phyloP scores from a whole-genome alignment of 2,113 vertebrate species.

The Callocephalon fimbriatum region DNA sequence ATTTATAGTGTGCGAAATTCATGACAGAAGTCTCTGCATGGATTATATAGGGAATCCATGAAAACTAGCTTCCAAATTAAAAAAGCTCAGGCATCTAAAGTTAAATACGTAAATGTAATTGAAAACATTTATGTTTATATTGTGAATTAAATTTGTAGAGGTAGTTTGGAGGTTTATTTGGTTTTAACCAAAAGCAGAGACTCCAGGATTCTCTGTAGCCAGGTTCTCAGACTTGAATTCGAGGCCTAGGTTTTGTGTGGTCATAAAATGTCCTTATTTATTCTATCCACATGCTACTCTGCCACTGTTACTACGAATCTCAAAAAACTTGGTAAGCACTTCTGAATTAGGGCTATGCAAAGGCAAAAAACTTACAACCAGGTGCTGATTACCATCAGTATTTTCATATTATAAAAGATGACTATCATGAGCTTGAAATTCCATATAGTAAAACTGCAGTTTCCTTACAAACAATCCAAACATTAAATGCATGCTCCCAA shows the following conservation, averaged over 20 bases:
- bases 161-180: neutral
- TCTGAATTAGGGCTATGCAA: neutral
- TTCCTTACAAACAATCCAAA: constrained; percentile 26
- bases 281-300: neutral
- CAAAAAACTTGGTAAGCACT: neutral
- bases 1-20: neutral
- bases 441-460: neutral
- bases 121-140: neutral
- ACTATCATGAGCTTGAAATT: constrained; percentile 14
- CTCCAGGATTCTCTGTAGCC: neutral
- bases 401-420: neutral
- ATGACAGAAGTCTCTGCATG: neutral
- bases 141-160: neutral
- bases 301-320: neutral
- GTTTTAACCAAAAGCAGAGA: neutral
- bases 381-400: neutral
- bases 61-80: neutral
- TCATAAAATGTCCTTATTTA: neutral
- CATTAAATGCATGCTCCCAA: constrained; percentile 25
- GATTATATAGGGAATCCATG: neutral
- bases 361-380: neutral
- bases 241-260: neutral
- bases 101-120: neutral
- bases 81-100: neutral
- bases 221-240: neutral